Base-by-base conservation (phyloP, 2,888 invertebrate genomes). In the Tetrapedia diversipes region DNA sequence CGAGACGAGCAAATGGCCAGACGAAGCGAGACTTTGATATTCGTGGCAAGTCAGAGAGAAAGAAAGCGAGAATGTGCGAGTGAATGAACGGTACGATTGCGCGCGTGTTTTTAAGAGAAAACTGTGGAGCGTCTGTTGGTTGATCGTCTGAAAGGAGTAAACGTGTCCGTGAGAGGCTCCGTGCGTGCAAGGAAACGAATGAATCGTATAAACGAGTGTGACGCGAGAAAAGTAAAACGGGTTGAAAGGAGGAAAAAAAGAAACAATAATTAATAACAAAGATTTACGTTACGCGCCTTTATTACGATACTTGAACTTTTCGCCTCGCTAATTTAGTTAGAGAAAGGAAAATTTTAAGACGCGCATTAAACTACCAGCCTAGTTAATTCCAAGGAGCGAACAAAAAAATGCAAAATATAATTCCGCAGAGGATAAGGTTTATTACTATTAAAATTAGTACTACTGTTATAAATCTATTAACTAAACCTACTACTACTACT, bases 241-340 rank as follows among this genome's bases (percentile, higher is more conserved):
- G 57, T 63, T 63, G 29, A 6, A 29, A 53, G 0, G 2, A 29
- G 19, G 11, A 22, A 37, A 16, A 22, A 79, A 41, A 53, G 47
- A 74, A 73, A 79, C 79, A 77, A 77, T 77, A 80, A 72, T 75
- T 75, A 77, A n/a, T n/a, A 60, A 78, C 79, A 67, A 70, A 85
- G 72, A 77, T 85, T 89, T 87, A 85, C 82, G 87, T 88, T 83
- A 83, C 80, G 83, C 80, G 87, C 86, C 86, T 88, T 85, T 82
- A 86, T 85, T 87, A 87, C 79, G 79, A 83, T 82, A 87, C 75
- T 86, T 83, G 84, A 86, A 88, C 83, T 81, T 89, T 85, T 88
- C 85, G 87, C 86, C 88, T 88, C 86, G 86, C 87, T 85, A 84
- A 83, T 85, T 86, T 87, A 85, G 87, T 87, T 77, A 75, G 77